Percentiles rank a stretch among this genome's conserved stretches.
These are phyloP conservation scores for Vireo altiloquus DNA, from an alignment of 2,113 vertebrate genomes.

Conservation along the genomic window DNA sequence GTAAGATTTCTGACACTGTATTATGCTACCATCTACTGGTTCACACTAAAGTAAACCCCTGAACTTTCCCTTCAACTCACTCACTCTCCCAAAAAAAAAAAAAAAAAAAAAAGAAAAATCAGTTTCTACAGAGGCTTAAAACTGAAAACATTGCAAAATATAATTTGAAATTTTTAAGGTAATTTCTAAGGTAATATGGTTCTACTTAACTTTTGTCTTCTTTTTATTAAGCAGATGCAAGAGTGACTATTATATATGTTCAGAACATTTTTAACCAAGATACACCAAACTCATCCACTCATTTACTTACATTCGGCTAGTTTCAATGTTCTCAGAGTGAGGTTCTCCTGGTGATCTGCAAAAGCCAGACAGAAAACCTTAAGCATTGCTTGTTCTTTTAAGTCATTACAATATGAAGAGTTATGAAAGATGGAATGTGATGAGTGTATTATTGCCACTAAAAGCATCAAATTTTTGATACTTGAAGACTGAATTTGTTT, in stretches of 20 bases:
- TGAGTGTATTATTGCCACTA: neutral
- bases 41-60: neutral
- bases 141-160: neutral
- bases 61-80: neutral
- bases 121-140: neutral
- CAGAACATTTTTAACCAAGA: neutral
- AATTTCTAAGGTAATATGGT: neutral
- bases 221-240: neutral
- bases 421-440: neutral
- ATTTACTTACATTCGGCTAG: slow-evolving; percentile 97
- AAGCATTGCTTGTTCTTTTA: neutral
- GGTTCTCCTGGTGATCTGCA: slow-evolving; percentile 85
- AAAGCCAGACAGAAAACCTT: slow-evolving; percentile 61
- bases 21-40: slow-evolving; percentile 57
- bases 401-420: neutral
- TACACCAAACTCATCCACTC: neutral
- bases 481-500: neutral
- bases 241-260: neutral
- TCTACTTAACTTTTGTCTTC: neutral
- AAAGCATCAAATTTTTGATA: neutral
- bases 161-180: neutral
- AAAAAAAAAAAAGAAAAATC: too few species aligned
- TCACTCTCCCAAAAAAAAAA: neutral
- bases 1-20: neutral
- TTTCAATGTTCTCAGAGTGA: slow-evolving; percentile 84